These are phyloP conservation scores for Theodoxus fluviatilis DNA, from an alignment of 2,888 invertebrate genomes.

Conservation along the genomic window DNA sequence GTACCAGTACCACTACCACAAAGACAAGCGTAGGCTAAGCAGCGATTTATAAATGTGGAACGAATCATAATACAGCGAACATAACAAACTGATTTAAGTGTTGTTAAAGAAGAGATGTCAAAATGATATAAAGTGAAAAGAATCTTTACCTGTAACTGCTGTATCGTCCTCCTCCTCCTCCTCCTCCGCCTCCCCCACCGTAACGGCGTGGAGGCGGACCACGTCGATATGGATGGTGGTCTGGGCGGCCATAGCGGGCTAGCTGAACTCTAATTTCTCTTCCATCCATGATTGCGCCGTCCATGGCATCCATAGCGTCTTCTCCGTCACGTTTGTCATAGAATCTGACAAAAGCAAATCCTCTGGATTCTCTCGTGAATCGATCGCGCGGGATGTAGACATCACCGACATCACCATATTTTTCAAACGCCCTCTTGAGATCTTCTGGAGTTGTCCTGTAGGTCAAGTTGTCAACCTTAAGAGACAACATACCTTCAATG, in stretches of 20 bases:
- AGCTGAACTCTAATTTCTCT: constrained; percentile 96
- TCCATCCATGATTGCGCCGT: constrained; percentile 93
- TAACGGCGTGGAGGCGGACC: constrained; percentile 68
- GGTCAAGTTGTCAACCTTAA: constrained; percentile 97
- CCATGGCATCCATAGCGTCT: constrained; percentile 95
- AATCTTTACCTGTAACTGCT: no score
- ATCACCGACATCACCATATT: constrained; percentile 98
- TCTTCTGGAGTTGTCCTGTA: constrained; percentile 98
- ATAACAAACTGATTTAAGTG: no score
- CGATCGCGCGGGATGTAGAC: constrained; percentile 99
- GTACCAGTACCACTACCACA: no score
- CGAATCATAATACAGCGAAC: no score
- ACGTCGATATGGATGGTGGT: constrained; percentile 72
- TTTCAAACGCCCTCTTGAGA: constrained; percentile 75
- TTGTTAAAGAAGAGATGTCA: no score
- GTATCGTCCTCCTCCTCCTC: no score
- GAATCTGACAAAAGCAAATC: constrained; percentile 89
- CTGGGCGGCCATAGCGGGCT: constrained; percentile 94
- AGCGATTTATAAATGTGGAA: no score
- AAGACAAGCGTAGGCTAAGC: no score
- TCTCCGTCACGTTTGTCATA: constrained; percentile 97
- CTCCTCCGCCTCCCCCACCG: constrained; percentile 36
- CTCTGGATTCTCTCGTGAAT: constrained; percentile 90
- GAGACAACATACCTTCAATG: constrained; percentile 82
- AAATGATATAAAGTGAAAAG: no score